Percentiles rank a stretch among this genome's conserved stretches.
These are phyloP conservation scores for Otocyon megalotis DNA, from an alignment of 2,113 vertebrate genomes.

Conservation along the genomic window DNA sequence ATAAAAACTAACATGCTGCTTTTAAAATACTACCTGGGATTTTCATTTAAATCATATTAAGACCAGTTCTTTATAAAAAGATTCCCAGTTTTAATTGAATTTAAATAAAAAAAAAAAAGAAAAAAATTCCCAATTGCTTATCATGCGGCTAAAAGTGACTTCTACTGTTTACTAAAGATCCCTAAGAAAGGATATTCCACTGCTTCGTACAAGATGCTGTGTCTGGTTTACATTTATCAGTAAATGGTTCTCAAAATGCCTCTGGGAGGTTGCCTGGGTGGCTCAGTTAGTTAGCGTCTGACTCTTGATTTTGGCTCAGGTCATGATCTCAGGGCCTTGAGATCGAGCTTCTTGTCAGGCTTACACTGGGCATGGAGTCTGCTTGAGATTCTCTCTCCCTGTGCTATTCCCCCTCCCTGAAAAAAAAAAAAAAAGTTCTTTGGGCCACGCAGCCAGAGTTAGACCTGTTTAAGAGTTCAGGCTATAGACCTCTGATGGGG, in stretches of 20 bases:
- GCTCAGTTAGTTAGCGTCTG: background rate
- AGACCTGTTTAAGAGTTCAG: background rate
- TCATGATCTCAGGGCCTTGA: background rate
- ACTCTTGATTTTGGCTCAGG: background rate
- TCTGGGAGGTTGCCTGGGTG: too few species aligned
- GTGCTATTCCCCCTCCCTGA: background rate
- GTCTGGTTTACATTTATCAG: background rate
- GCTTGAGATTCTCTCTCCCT: background rate
- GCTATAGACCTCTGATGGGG: background rate
- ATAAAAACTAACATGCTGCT: background rate
- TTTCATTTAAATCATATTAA: background rate
- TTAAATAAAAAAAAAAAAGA: too few species aligned
- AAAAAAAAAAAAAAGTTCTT: background rate
- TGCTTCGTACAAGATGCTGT: background rate
- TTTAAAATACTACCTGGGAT: background rate
- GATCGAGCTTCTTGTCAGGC: background rate
- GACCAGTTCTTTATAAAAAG: slow-evolving; percentile 3
- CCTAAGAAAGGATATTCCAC: background rate
- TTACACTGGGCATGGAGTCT: background rate
- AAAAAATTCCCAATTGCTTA: background rate
- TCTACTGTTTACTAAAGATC: background rate
- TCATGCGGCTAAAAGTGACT: background rate
- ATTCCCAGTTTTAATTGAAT: background rate
- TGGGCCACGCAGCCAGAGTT: background rate
- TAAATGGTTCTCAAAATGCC: background rate